Base-by-base conservation (phyloP, 2,797 vertebrate species). In the Onychomys arenicola region DNA sequence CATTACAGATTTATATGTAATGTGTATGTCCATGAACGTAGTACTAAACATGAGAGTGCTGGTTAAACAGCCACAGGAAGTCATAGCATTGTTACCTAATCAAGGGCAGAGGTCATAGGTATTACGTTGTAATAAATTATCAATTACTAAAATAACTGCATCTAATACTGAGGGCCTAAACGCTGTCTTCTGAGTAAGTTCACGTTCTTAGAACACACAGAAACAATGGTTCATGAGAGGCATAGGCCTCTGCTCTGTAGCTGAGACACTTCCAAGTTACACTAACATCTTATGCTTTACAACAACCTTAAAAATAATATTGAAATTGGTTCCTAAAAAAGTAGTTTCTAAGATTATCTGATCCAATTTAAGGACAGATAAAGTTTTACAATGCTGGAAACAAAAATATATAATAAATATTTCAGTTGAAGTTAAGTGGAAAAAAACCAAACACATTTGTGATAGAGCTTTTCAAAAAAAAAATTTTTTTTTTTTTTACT, bases 301-400 rank as follows among this genome's bases (percentile, higher is more conserved):
- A 40, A 49, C 2, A 37, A 90, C 67, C 19, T 57, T 73, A n/a
- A 86, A 80, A 90, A 78, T 81, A 91, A 94, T 76, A 96, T 9
- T 95, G 84, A 86, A 96, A 52, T 5, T 52, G 32, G 43, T n/a
- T 85, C 52, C 10, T 84, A 84, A 63, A 84, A 32, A 19, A 91
- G 49, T 63, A 7, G 14, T 89, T 95, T 94, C 84, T 95, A 91
- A 94, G 65, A 86, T 89, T 78, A 97, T 92, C 37, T 93, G 61
- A 90, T 71, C 16, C 2, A 96, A 27, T 93, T 19, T 55, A 57
- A 49, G 63, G 46, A 80, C 2, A 87, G 32, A 88, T 29, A 32
- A 80, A 94, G 23, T 88, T 92, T 89, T 46, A 90, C 4, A 91
- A 69, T 69, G 77, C 73, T 95, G 65, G 94, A 96, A 91, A 96